Base-by-base conservation (phyloP, 2,888 invertebrate genomes). In the Balanococcus diminutus region DNA sequence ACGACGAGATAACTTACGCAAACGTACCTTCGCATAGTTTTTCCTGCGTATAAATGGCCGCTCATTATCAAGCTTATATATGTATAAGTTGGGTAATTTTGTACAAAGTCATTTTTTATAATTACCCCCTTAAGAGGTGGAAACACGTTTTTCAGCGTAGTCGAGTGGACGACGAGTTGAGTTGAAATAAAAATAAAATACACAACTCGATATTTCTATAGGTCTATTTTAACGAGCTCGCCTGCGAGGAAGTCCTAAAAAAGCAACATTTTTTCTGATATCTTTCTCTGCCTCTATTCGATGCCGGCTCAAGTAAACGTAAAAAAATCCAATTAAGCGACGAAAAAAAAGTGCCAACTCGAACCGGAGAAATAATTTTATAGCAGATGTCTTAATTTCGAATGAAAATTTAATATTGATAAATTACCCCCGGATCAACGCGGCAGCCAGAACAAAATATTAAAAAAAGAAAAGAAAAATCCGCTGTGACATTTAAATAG, bases 391-490 rank as follows among this genome's bases (percentile, higher is more conserved):
- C n/a, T 67, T 25, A 67, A 67, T 28, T 51, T 67, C 61, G 61
- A 25, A 28, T 67, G 61, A 25, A 67, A 67, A 67, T 67, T 67
- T 67, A 67, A 67, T 67, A 67, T 67, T 67, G 61, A 67, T 67
- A 67, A 67, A 67, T 67, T 67, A 67, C 61, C 25, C n/a, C 61
- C 28, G 28, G 28, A 67, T 67, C 61, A 25, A 11, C 9, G 61
- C 19, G 14, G 11, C 25, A 5, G 28, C 1, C 61, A 28, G 28
- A 25, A 67, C 61, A 28, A 67, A 25, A 67, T 67, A 67, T 67
- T 67, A 67, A 28, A 67, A 67, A n/a, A 28, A n/a, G 11, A 67
- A 14, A 67, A 19, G 56, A 22, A 22, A 67, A 67, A 67, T 67
- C 61, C 51, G 51, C 51, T 19, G 61, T 14, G 61, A 67, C 61